Conservation (phyloP, 2,888 invertebrate species). For the Lasioglossum pauxillum region DNA sequence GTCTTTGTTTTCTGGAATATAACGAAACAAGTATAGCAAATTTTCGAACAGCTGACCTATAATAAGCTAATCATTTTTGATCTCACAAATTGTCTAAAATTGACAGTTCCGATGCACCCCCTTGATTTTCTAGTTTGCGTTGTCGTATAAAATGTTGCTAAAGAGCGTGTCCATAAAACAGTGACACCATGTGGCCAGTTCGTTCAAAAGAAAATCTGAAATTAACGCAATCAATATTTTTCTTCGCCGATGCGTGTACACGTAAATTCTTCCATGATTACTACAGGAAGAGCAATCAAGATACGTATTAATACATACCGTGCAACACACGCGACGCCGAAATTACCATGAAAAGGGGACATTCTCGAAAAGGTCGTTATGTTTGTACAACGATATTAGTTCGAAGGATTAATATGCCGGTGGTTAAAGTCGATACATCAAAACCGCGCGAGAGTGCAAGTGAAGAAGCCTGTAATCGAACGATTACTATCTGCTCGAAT, state of each 20-base stretch:
- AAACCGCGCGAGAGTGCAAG: constrained; percentile 3
- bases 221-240: neutral
- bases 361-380: neutral
- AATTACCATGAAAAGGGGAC: neutral
- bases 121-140: neutral
- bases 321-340: neutral
- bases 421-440: constrained; percentile 24
- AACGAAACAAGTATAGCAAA: no score
- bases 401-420: neutral
- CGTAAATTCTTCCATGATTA: neutral
- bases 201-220: neutral
- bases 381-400: constrained; percentile 8
- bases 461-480: constrained; percentile 46
- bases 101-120: no score
- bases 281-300: neutral
- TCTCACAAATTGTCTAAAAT: no score
- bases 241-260: neutral
- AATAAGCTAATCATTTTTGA: no score
- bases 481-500: constrained; percentile 37
- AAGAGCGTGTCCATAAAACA: neutral
- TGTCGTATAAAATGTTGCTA: neutral
- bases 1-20: no score
- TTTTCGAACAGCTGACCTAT: no score
- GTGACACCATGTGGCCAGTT: neutral
- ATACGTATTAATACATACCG: neutral